Evolutionary conservation across 2,797 vertebrate genomes (phyloP).

Genomic region (Pelochelys cantorii): DNA sequence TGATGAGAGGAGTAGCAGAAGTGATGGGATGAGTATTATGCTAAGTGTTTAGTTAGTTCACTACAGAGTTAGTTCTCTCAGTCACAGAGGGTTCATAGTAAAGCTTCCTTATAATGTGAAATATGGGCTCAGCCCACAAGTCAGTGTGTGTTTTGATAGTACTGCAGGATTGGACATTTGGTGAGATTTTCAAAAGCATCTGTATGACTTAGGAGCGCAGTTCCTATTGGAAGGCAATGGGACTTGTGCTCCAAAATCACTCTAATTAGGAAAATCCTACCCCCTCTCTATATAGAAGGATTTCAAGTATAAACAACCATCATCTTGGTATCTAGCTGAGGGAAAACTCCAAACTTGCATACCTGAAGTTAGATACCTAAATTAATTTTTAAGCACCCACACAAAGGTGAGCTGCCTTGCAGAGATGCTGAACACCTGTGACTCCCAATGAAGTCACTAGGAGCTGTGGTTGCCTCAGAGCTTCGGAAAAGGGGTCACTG

Average conservation of each 20-base stretch:
- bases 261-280: neutral
- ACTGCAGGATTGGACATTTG: neutral
- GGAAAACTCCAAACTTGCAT: neutral
- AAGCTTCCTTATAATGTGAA: neutral
- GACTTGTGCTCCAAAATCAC: neutral
- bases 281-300: neutral
- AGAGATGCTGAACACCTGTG: neutral
- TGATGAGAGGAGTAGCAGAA: neutral
- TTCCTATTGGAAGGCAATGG: neutral
- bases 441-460: neutral
- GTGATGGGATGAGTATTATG: neutral
- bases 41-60: neutral
- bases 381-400: fast-evolving
- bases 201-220: neutral
- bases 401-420: neutral
- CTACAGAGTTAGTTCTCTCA: neutral
- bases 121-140: neutral
- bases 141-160: neutral
- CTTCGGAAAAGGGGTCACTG: neutral
- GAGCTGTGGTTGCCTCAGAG: neutral
- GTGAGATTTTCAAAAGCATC: neutral
- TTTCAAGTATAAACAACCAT: neutral
- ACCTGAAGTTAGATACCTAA: neutral
- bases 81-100: neutral
- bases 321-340: neutral